These are phyloP conservation scores for Eledona agricola DNA, from an alignment of 2,888 invertebrate genomes.

Conservation along the genomic window DNA sequence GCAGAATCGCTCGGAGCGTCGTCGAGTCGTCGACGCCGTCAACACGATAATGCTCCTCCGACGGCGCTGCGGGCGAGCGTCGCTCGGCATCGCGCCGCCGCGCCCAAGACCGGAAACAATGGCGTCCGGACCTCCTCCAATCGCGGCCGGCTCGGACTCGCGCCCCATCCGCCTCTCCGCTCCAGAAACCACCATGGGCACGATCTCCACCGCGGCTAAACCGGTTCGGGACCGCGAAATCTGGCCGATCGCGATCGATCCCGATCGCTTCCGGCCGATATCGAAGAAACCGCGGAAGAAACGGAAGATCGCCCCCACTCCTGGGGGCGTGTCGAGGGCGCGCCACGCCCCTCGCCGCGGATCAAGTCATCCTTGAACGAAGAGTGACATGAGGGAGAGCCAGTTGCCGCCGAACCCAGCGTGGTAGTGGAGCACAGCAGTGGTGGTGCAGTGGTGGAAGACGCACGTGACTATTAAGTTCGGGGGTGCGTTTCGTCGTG, in stretches of 20 bases:
- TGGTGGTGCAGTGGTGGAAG: neutral
- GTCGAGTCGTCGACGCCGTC: conserved; percentile 57
- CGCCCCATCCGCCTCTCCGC: conserved; percentile 57
- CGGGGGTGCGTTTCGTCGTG: conserved; percentile 6
- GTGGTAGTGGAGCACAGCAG: conserved; percentile 59
- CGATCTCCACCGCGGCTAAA: conserved; percentile 5
- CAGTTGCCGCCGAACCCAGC: conserved; percentile 61
- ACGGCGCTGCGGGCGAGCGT: conserved; percentile 72
- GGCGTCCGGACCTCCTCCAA: conserved; percentile 59
- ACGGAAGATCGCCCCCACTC: conserved; percentile 12
- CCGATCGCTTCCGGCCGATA: conserved; percentile 13
- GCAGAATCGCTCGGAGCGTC: conserved; percentile 50
- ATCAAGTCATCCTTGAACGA: conserved; percentile 62
- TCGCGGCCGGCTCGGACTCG: conserved; percentile 51
- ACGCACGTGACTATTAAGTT: conserved; percentile 18
- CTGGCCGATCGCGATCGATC: conserved; percentile 10
- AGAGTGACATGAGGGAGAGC: conserved; percentile 61
- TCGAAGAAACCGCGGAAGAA: conserved; percentile 22
- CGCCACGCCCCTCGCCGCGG: conserved; percentile 55
- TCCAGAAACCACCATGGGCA: conserved; percentile 1
- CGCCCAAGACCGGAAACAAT: conserved; percentile 63
- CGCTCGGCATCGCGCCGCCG: conserved; percentile 62
- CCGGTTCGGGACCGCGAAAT: conserved; percentile 6
- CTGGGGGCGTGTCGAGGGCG: conserved; percentile 2
- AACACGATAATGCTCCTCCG: conserved; percentile 65